Evolutionary conservation across 1,140 invertebrate species (phyloP).

Genomic region (Atta texana): DNA sequence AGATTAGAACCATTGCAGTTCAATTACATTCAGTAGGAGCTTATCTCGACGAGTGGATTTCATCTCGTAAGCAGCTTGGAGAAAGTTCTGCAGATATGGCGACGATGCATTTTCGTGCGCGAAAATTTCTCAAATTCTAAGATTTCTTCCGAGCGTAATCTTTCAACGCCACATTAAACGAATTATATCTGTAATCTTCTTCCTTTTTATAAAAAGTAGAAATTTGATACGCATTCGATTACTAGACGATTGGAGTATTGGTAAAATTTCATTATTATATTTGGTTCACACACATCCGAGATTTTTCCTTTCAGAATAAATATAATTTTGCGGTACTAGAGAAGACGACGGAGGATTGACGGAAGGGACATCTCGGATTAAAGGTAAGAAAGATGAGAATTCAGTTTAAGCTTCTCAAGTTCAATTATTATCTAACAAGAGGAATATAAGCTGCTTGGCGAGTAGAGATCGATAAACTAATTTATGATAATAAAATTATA

Average conservation of each 20-base stretch:
- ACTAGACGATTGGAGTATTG: slow-evolving; percentile 4
- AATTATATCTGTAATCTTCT: slow-evolving; percentile 28
- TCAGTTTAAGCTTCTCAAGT: slow-evolving; percentile 59
- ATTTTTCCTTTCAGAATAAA: slow-evolving; percentile 58
- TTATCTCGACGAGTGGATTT: slow-evolving; percentile 65
- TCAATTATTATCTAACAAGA: slow-evolving; percentile 43
- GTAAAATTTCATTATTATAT: slow-evolving; percentile 66
- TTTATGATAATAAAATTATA: not conserved
- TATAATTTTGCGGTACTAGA: slow-evolving; percentile 47
- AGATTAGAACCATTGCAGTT: slow-evolving; percentile 69
- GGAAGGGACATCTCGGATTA: slow-evolving; percentile 2
- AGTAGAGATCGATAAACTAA: slow-evolving; percentile 23
- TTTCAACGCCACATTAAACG: slow-evolving; percentile 36
- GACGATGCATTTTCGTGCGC: not conserved
- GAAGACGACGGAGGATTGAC: slow-evolving; percentile 1
- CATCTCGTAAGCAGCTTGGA: slow-evolving; percentile 50
- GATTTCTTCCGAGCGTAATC: slow-evolving; percentile 10
- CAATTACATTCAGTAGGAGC: slow-evolving; percentile 67
- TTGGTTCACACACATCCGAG: slow-evolving; percentile 43
- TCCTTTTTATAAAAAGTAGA: not conserved
- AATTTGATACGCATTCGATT: slow-evolving; percentile 53
- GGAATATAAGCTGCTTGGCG: not conserved
- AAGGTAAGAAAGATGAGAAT: slow-evolving; percentile 39
- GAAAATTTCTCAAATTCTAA: slow-evolving; percentile 36
- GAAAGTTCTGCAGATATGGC: slow-evolving; percentile 53